These are phyloP conservation scores for Rana temporaria DNA, from an alignment of 2,113 vertebrate genomes.

Conservation along the genomic window DNA sequence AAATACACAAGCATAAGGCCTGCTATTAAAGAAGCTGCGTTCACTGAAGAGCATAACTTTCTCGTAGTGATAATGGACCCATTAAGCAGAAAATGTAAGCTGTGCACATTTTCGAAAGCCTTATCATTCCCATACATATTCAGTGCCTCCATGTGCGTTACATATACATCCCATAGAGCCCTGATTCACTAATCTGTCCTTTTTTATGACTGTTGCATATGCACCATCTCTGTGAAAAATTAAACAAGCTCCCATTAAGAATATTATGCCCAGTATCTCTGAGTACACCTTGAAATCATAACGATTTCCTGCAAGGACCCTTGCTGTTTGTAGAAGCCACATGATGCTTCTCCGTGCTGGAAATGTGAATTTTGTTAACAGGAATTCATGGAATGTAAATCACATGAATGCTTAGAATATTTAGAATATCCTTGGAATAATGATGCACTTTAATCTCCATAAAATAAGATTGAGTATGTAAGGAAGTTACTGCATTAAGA, in stretches of 20 bases:
- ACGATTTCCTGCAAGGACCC: neutral
- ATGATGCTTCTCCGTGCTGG: neutral
- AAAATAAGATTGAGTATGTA: neutral
- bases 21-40: too few species aligned
- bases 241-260: neutral
- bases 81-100: neutral
- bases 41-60: neutral
- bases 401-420: conserved; percentile 8
- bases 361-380: neutral
- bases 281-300: conserved; percentile 3
- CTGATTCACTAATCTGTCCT: too few species aligned
- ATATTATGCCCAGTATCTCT: neutral
- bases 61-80: neutral
- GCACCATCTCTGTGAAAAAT: neutral
- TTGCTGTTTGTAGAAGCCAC: neutral
- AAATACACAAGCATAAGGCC: too few species aligned
- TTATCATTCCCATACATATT: neutral
- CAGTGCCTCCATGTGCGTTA: too few species aligned
- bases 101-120: neutral
- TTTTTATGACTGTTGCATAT: neutral
- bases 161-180: neutral
- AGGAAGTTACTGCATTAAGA: neutral
- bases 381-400: neutral
- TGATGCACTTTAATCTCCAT: conserved; percentile 8
- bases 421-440: conserved; percentile 15